Evolutionary conservation across 2,113 vertebrate species (phyloP).

Genomic region (Esox niger): DNA sequence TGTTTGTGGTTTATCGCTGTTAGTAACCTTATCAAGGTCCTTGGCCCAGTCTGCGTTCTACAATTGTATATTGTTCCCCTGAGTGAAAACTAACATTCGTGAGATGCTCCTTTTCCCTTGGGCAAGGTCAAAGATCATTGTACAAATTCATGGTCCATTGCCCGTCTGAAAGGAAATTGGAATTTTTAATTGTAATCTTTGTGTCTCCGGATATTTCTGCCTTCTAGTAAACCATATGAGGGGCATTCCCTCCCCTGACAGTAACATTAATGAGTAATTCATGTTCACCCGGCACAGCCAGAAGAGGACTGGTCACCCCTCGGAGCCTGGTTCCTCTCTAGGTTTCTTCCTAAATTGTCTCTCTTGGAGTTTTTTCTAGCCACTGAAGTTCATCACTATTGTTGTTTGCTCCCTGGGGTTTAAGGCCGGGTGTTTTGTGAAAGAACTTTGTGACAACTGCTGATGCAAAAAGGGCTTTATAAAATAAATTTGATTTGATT

Average conservation of each 20-base stretch:
- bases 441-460: too few relatives aligned
- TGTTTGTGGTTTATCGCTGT: constrained; percentile 12
- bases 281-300: too few relatives aligned
- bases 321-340: too few relatives aligned
- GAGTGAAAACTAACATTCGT: constrained; percentile 21
- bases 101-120: neutral
- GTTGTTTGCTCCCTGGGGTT: too few relatives aligned
- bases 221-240: neutral
- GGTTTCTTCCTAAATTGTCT: too few relatives aligned
- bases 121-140: constrained; percentile 1
- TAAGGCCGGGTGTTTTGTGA: too few relatives aligned
- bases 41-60: neutral
- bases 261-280: constrained; percentile 21
- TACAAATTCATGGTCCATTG: neutral
- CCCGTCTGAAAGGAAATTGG: constrained; percentile 10
- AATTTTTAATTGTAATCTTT: neutral
- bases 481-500: too few relatives aligned
- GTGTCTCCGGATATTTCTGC: too few relatives aligned
- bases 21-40: constrained; percentile 20
- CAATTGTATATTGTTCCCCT: constrained; percentile 14
- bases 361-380: too few relatives aligned
- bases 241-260: neutral
- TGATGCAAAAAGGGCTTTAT: too few relatives aligned
- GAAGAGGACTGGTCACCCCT: too few relatives aligned
- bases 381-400: too few relatives aligned